Evolutionary conservation across 1,140 invertebrate species (phyloP), one percentile per base, ranked within the genome.

Genomic region (Acromyrmex heyeri): DNA sequence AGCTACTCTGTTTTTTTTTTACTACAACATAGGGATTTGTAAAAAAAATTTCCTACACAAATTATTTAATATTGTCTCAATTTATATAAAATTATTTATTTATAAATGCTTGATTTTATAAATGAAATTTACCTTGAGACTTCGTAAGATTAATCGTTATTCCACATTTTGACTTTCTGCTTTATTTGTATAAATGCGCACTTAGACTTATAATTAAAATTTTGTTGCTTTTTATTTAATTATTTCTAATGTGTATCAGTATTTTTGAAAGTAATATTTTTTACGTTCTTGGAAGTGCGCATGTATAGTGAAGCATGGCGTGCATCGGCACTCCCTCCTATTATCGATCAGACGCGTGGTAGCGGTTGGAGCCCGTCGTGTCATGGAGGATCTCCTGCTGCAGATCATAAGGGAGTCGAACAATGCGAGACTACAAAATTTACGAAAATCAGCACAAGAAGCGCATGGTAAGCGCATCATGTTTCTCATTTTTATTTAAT

Each of bases 371-470:
- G 92, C 89, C 89, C 90, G 90, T 90, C 79, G 92, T 93, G 94
- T 93, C 94, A 98, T 98, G 97, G 97, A 98, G 96, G 97, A 98
- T 96, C 95, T 98, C 91, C 95, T 98, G 69, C 96, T 97, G 93
- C 97, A 97, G 94, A 97, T 98, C 88, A 96, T 97, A 82, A 97
- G 97, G 95, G 97, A 98, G 95, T 97, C 97, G 79, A 96, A 96
- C 83, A 97, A 97, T 89, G 96, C 96, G 14, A 98, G 98, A 94
- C 95, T 97, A 90, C 96, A 96, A 70, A 96, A 96, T 88, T 92
- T 98, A 87, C 96, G 96, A 91, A 97, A 97, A 96, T 96, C 97
- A 88, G 97, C 97, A 91, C 97, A 98, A 94, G 97, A 97, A 95
- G 97, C 97, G 90, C 96, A 97, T 93, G 97, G 97, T 98, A 95